Conservation (phyloP, 1,140 invertebrate genomes). For the Papilio helenus region DNA sequence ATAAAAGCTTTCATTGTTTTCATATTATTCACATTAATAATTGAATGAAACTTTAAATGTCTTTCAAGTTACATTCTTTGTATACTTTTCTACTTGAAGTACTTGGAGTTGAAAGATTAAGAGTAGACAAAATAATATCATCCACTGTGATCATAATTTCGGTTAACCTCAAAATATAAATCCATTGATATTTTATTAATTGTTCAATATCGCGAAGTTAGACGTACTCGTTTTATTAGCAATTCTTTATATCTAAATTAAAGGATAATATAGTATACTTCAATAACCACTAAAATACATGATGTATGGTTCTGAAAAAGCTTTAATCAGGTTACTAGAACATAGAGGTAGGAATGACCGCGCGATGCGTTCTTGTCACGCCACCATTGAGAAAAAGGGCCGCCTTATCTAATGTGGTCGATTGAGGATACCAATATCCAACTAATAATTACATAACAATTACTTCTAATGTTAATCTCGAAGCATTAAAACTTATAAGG, state of each 20-base stretch:
- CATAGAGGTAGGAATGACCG: not conserved
- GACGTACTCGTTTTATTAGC: not conserved
- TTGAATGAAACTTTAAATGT: no score
- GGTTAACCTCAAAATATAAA: no score
- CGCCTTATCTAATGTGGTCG: not conserved
- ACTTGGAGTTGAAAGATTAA: no score
- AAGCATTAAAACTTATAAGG: no score
- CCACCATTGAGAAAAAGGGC: not conserved
- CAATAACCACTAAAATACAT: not conserved
- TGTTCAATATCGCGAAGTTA: not conserved
- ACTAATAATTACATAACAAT: no score
- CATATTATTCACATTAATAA: no score
- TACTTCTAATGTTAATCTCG: no score
- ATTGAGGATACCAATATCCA: not conserved
- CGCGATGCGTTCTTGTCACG: constrained; percentile 5
- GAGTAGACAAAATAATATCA: no score
- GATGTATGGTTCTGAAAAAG: not conserved
- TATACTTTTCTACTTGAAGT: no score
- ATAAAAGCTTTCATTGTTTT: no score
- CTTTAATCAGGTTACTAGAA: constrained; percentile 12
- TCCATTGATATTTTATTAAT: not conserved
- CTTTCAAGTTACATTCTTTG: no score
- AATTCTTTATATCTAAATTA: not conserved
- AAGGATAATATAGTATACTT: not conserved
- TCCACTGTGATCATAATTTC: no score